Base-by-base conservation (phyloP, 2,888 invertebrate species). In the Drosophila prolongata region DNA sequence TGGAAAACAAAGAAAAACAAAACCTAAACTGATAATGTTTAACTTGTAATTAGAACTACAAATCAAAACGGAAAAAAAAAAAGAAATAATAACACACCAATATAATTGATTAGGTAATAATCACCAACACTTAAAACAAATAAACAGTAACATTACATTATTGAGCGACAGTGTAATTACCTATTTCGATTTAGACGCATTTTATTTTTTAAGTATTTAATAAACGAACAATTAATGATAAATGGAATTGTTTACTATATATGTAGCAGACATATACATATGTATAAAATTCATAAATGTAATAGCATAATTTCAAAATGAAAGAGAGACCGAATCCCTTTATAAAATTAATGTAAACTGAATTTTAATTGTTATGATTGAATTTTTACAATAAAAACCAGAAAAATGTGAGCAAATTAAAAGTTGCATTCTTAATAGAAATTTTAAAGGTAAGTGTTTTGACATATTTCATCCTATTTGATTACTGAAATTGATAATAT, bases 121-220 rank as follows among this genome's bases (percentile, higher is more conserved):
- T 79, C 71, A 74, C 62, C 53, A 57, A 78, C 62, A 62, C 27
- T 13, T 42, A 65, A 60, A 65, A 54, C 46, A 47, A 76, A 27
- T 52, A 44, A 30, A 68, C 30, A 56, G 61, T 44, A 67, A 64
- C 58, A 47, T 56, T 53, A 58, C 53, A 54, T 54, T 50, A 46
- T 66, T 50, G 55, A 68, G 19, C 40, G 35, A 42, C 56, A 38
- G 66, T 62, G 57, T 76, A 73, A 62, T 30, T 53, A 62, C 61
- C 64, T 66, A 80, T 75, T 83, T 83, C 74, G 61, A 82, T 86
- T 86, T 83, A 80, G 86, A 84, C 78, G 84, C 84, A 88, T 84
- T 86, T 88, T 84, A 88, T 86, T 88, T 80, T 83, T 42, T 83
- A 84, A 83, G 87, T 78, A 83, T 84, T 86, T 80, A 80, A 86